Percentiles rank a stretch among this genome's conserved stretches.
Conservation (phyloP, 2,888 invertebrate genomes). For the Tuberolachnus salignus region DNA sequence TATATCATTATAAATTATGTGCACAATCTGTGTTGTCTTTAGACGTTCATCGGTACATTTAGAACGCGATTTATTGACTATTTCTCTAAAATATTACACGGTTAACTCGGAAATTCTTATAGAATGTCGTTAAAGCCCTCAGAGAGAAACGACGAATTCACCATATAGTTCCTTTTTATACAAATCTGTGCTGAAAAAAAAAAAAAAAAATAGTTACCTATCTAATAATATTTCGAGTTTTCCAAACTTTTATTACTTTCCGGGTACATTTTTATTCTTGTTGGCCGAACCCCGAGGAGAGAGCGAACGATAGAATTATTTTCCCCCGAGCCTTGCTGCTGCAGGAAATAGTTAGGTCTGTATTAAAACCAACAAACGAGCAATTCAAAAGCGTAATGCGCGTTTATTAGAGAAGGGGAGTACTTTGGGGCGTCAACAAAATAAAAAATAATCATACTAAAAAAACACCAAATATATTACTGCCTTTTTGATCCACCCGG, state of each 20-base stretch:
- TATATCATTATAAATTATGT: no score
- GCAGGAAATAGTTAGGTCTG: not conserved
- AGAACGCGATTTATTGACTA: no score
- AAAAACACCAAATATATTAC: constrained; percentile 1
- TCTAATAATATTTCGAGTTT: constrained; percentile 14
- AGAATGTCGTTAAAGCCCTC: no score
- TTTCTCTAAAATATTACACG: no score
- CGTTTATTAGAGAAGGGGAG: not conserved
- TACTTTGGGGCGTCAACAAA: not conserved
- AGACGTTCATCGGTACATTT: no score
- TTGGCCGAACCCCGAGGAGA: not conserved
- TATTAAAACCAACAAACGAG: constrained; percentile 20
- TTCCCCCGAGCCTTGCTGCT: not conserved
- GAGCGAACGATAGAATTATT: not conserved
- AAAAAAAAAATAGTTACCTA: not conserved
- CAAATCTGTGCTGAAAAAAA: not conserved
- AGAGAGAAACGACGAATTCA: no score
- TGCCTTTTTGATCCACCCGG: constrained; percentile 17
- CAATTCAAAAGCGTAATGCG: not conserved
- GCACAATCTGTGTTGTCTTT: no score
- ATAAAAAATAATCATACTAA: no score
- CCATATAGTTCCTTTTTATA: no score
- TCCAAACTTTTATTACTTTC: constrained; percentile 37
- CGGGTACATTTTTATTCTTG: not conserved
- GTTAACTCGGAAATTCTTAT: no score